Conservation (phyloP, 2,113 vertebrate species). For the Thunnus maccoyii region DNA sequence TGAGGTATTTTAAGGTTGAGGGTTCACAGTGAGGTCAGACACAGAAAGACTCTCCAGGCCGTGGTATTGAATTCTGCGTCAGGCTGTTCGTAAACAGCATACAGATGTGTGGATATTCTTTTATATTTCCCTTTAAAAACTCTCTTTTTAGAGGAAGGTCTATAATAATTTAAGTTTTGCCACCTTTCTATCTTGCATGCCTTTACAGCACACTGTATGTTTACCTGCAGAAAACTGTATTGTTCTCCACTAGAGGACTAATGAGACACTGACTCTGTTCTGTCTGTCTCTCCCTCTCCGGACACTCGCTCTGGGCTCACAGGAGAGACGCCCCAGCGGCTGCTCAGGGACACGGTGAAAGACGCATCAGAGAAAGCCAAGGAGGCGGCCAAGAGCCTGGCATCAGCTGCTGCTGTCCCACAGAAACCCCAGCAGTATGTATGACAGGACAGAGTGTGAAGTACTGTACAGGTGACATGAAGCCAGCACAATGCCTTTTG, state of each 20-base stretch:
- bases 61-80: background rate
- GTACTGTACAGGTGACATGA: background rate
- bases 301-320: background rate
- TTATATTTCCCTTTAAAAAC: background rate
- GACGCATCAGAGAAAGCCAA: conserved; percentile 79
- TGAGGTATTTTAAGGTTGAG: conserved; percentile 3
- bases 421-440: conserved; percentile 83
- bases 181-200: conserved; percentile 7
- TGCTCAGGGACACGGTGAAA: conserved; percentile 77
- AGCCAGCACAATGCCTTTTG: conserved; percentile 20
- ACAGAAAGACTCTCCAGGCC: conserved; percentile 27
- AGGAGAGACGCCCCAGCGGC: conserved; percentile 80
- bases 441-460: conserved; percentile 63
- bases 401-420: conserved; percentile 71
- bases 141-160: background rate
- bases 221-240: too few species aligned
- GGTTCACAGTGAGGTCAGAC: conserved; percentile 54
- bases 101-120: background rate
- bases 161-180: background rate
- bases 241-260: too few species aligned
- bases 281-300: background rate
- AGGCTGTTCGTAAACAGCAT: conserved; percentile 12
- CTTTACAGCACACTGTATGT: too few species aligned
- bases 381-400: conserved; percentile 80
- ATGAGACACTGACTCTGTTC: background rate